phyloP scores from a whole-genome alignment of 2,888 invertebrate species.

The Sinelater perroti region DNA sequence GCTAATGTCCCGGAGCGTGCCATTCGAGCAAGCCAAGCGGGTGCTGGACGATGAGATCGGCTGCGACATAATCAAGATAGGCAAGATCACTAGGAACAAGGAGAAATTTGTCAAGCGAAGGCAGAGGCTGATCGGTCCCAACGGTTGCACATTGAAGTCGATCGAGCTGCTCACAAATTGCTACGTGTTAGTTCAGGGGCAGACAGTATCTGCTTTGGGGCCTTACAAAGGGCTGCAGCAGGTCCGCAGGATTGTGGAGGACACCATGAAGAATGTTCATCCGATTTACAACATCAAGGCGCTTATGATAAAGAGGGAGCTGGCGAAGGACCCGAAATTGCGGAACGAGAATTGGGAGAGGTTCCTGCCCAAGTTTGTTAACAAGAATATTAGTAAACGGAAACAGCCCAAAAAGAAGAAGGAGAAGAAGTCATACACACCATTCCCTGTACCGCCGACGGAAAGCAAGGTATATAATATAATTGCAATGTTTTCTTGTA shows the following conservation, averaged over 20 bases:
- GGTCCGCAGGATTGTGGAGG: conserved; percentile 89
- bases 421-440: conserved; percentile 94
- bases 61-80: conserved; percentile 97
- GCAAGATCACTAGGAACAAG: conserved; percentile 86
- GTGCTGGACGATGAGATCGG: conserved; percentile 90
- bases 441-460: conserved; percentile 93
- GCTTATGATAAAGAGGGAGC: conserved; percentile 95
- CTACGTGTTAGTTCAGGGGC: conserved; percentile 96
- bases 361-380: conserved; percentile 92
- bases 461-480: conserved; percentile 78
- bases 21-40: conserved; percentile 91
- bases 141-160: conserved; percentile 97
- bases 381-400: conserved; percentile 86
- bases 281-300: conserved; percentile 98
- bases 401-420: conserved; percentile 89
- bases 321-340: conserved; percentile 91
- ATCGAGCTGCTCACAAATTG: conserved; percentile 96
- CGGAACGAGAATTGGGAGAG: conserved; percentile 96
- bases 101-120: conserved; percentile 95
- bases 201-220: conserved; percentile 96
- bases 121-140: conserved; percentile 94
- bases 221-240: conserved; percentile 91
- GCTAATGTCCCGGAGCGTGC: conserved; percentile 93
- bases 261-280: conserved; percentile 99
- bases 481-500: background rate